phyloP scores from a whole-genome alignment of 2,113 vertebrate species.

The Mirza zaza region DNA sequence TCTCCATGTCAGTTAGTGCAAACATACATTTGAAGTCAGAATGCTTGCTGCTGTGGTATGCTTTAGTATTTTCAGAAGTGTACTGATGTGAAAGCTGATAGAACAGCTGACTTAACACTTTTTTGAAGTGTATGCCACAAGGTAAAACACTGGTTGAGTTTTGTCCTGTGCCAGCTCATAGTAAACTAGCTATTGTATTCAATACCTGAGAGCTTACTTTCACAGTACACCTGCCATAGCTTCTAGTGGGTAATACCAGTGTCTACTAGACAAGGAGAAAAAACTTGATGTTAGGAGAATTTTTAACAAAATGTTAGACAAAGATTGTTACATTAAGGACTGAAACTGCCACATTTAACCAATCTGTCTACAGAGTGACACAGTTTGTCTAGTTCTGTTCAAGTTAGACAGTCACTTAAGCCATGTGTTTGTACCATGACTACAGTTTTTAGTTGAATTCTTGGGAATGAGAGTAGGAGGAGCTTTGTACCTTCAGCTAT shows the following conservation, averaged over 20 bases:
- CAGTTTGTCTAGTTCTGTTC: not conserved
- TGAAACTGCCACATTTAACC: not conserved
- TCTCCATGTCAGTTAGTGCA: not conserved
- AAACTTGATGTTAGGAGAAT: not conserved
- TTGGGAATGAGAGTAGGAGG: not conserved
- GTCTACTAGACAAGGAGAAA: not conserved
- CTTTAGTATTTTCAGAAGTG: slow-evolving; percentile 9
- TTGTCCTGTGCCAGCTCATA: not conserved
- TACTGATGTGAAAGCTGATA: not conserved
- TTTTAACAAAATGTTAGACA: not conserved
- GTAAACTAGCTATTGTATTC: not conserved
- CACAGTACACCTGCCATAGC: not conserved
- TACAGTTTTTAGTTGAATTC: not conserved
- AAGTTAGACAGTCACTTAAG: not conserved
- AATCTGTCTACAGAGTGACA: not conserved
- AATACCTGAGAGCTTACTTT: not conserved
- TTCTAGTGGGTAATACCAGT: not conserved
- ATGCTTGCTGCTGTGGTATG: not conserved
- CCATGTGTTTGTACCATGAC: not conserved
- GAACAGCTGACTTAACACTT: not conserved
- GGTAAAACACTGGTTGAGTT: not conserved
- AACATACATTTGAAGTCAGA: not conserved
- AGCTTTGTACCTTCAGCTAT: not conserved
- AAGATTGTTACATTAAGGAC: not conserved
- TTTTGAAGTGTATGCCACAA: not conserved